Percentiles rank a stretch among this genome's conserved stretches.
These are phyloP conservation scores for Orthonevra nobilis DNA, from an alignment of 2,888 invertebrate species.

Conservation along the genomic window DNA sequence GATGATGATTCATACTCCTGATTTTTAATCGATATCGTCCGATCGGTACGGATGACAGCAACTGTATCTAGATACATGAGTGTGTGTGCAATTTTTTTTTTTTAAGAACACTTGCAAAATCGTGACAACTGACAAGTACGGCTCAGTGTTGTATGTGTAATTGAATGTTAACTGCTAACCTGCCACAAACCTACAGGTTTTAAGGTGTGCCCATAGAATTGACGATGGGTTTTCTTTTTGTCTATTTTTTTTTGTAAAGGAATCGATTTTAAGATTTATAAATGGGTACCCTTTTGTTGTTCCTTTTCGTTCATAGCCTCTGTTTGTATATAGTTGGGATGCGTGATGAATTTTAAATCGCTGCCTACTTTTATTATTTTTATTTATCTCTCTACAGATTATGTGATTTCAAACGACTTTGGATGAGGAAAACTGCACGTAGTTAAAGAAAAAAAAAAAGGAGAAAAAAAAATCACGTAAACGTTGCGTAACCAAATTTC, in stretches of 20 bases:
- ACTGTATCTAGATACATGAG: background rate
- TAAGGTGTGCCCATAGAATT: background rate
- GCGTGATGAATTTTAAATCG: too few species aligned
- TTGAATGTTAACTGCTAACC: too few species aligned
- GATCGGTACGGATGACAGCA: background rate
- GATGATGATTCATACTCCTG: constrained; percentile 34
- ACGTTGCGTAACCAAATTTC: constrained; percentile 12
- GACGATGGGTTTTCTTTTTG: background rate
- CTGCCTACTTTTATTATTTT: too few species aligned
- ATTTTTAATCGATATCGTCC: background rate
- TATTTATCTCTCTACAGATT: too few species aligned
- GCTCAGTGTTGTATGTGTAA: constrained; percentile 9
- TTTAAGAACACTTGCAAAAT: constrained; percentile 61
- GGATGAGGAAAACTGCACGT: too few species aligned
- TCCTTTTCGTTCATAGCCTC: background rate
- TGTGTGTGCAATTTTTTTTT: background rate
- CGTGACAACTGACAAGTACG: constrained; percentile 64
- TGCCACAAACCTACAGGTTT: too few species aligned
- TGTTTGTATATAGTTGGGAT: too few species aligned
- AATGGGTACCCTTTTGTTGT: constrained; percentile 7
- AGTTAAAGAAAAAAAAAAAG: too few species aligned
- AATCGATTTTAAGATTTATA: constrained; percentile 52
- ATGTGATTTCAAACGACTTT: too few species aligned
- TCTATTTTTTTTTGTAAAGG: constrained; percentile 16
- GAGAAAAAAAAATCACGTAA: background rate